These are phyloP conservation scores for Anoura caudifer DNA, from an alignment of 2,113 vertebrate species.

Conservation along the genomic window DNA sequence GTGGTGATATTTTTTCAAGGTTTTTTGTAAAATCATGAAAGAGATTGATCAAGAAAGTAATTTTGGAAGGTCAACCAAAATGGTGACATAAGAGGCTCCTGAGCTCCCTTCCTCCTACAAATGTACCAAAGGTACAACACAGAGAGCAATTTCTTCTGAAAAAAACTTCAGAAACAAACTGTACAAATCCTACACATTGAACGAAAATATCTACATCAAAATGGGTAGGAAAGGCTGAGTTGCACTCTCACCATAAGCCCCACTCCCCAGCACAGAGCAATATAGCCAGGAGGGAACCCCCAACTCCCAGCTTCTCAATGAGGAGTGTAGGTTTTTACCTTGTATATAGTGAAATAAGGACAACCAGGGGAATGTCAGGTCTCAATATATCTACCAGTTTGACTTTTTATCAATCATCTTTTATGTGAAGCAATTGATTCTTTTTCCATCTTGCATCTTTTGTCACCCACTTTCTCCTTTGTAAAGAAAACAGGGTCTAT, in stretches of 20 bases:
- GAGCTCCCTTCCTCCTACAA: background rate
- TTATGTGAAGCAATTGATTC: background rate
- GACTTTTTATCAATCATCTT: slow-evolving; percentile 5
- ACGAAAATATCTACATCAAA: background rate
- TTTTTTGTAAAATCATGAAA: background rate
- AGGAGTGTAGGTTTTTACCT: background rate
- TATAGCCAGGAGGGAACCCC: background rate
- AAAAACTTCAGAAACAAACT: background rate
- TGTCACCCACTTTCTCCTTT: background rate
- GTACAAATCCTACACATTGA: background rate
- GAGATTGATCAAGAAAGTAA: background rate
- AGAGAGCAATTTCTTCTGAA: background rate
- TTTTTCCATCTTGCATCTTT: background rate
- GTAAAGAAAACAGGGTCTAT: background rate
- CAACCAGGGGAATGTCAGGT: slow-evolving; percentile 20
- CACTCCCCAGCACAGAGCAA: background rate
- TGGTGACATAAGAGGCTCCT: background rate
- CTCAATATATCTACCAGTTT: background rate
- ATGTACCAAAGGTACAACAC: background rate
- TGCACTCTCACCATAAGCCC: background rate
- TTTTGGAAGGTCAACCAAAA: background rate
- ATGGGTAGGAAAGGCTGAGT: background rate
- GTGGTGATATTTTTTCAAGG: background rate
- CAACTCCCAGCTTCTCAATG: background rate
- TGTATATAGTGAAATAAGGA: slow-evolving; percentile 36